phyloP scores from a whole-genome alignment of 2,888 invertebrate genomes.

The Carabus problematicus region DNA sequence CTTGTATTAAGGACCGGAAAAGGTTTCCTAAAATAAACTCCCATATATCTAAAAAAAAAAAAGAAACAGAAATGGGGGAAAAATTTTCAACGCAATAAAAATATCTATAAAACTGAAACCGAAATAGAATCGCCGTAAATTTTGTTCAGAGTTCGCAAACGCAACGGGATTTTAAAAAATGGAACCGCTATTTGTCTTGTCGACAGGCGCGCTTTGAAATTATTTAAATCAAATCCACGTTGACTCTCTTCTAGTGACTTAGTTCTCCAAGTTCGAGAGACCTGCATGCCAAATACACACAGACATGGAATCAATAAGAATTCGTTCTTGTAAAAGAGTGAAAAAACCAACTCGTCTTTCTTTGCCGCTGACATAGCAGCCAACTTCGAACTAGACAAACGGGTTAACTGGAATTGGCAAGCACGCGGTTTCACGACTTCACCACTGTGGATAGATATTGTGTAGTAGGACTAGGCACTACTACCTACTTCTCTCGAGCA shows the following conservation, averaged over 20 bases:
- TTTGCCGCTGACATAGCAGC: background rate
- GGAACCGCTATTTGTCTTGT: constrained; percentile 27
- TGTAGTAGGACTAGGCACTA: too few species aligned
- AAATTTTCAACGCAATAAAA: too few species aligned
- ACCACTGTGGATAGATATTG: too few species aligned
- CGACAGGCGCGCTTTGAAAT: constrained; percentile 20
- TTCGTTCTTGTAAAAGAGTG: background rate
- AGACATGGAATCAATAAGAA: constrained; percentile 17
- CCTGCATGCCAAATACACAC: constrained; percentile 14
- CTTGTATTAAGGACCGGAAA: too few species aligned
- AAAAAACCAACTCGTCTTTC: constrained; percentile 8
- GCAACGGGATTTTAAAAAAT: background rate
- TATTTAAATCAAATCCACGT: constrained; percentile 26
- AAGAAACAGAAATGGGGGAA: too few species aligned
- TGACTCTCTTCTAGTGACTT: constrained; percentile 4
- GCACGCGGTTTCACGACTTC: background rate
- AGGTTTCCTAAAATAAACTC: too few species aligned
- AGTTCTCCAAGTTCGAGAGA: constrained; percentile 20
- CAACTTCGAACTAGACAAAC: constrained; percentile 6
- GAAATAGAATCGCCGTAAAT: too few species aligned
- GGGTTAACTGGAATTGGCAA: constrained; percentile 15
- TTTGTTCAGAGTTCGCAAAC: too few species aligned
- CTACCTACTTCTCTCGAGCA: background rate
- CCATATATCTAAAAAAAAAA: too few species aligned
- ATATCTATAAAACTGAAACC: too few species aligned